Percentiles rank a stretch among this genome's conserved stretches.
These are phyloP conservation scores for Bradypodion pumilum DNA, from an alignment of 2,797 vertebrate species.

Conservation along the genomic window DNA sequence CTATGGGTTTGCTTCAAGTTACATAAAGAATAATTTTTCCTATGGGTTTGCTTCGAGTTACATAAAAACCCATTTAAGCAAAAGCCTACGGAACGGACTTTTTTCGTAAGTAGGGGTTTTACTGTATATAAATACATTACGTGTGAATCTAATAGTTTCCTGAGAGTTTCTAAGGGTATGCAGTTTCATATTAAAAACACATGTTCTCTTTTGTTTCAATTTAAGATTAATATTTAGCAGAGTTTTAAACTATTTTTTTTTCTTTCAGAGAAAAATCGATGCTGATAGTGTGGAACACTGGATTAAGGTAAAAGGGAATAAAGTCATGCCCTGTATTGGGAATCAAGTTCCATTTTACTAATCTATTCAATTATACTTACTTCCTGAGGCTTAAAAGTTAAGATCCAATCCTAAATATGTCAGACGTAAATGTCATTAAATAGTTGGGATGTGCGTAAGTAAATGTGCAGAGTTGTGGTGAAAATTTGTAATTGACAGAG, in stretches of 20 bases:
- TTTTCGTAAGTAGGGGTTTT: too few relatives aligned
- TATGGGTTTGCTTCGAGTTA: too few relatives aligned
- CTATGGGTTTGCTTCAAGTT: too few relatives aligned
- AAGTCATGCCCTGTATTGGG: neutral
- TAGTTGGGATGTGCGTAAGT: neutral
- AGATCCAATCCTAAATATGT: too few relatives aligned
- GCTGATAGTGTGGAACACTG: slow-evolving; percentile 74
- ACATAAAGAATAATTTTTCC: too few relatives aligned
- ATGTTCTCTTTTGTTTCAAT: neutral
- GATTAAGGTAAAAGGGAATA: slow-evolving; percentile 76
- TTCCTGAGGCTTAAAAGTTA: neutral
- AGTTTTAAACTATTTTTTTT: slow-evolving; percentile 30
- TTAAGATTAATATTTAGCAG: neutral
- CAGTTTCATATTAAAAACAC: neutral
- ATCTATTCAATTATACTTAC: neutral
- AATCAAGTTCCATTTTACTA: neutral
- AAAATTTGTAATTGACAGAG: neutral
- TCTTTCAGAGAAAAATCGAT: slow-evolving; percentile 67
- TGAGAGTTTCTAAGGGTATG: neutral
- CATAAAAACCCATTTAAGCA: too few relatives aligned
- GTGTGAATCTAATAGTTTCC: neutral
- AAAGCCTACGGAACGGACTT: too few relatives aligned
- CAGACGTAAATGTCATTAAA: too few relatives aligned
- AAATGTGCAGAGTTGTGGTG: neutral
- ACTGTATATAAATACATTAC: neutral